phyloP scores from a whole-genome alignment of 2,113 vertebrate genomes.

The Embiotoca jacksoni region DNA sequence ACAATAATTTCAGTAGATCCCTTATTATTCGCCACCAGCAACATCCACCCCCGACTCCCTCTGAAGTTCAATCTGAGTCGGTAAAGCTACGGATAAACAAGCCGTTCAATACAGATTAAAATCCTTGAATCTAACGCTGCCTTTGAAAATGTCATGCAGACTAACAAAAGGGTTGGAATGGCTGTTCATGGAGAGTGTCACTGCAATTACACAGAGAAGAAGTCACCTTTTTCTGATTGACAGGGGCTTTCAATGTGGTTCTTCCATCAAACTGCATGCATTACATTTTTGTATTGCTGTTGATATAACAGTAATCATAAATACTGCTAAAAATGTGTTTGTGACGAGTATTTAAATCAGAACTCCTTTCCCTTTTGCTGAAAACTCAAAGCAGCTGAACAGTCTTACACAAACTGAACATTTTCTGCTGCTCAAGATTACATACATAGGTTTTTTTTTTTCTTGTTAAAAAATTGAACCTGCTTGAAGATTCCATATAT shows the following conservation, averaged over 20 bases:
- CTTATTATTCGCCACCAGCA: constrained; percentile 36
- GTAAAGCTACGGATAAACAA: constrained; percentile 34
- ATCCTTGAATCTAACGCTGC: constrained; percentile 21
- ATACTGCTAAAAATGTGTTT: neutral
- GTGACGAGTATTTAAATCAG: neutral
- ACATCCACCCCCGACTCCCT: constrained; percentile 47
- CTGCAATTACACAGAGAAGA: neutral
- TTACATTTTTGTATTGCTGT: neutral
- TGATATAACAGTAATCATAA: neutral
- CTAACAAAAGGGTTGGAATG: constrained; percentile 23
- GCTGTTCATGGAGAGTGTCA: constrained; percentile 6
- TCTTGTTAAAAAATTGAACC: neutral
- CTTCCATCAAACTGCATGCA: constrained; percentile 1
- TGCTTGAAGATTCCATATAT: neutral
- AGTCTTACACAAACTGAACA: neutral
- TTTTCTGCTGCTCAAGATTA: neutral
- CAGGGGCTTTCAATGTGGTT: neutral
- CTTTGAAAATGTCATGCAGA: constrained; percentile 13
- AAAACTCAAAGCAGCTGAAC: neutral
- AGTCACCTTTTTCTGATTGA: neutral
- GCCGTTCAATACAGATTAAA: constrained; percentile 52
- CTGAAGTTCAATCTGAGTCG: constrained; percentile 47
- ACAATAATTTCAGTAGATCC: constrained; percentile 38
- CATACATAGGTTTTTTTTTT: neutral
- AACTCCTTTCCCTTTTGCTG: neutral